Evolutionary conservation across 2,888 invertebrate species (phyloP).

Genomic region (Cheilosia scutellata): DNA sequence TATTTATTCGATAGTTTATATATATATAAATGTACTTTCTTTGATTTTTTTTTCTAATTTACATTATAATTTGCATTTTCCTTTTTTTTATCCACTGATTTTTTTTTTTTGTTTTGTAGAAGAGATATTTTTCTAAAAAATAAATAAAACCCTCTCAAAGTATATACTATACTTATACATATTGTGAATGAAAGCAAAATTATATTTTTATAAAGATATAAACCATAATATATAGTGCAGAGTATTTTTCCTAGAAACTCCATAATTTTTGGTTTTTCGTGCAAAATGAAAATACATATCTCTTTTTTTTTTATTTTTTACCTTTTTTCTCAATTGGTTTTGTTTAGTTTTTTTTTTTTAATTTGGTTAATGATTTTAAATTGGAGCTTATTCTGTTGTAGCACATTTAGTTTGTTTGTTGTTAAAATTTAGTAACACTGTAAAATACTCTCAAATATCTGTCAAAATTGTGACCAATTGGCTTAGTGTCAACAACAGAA

Average conservation of each 20-base stretch:
- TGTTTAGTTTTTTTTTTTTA: slow-evolving; percentile 19
- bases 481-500: slow-evolving; percentile 47
- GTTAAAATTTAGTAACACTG: background rate
- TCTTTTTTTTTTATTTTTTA: slow-evolving; percentile 1
- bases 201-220: slow-evolving; percentile 51
- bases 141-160: slow-evolving; percentile 58
- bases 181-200: slow-evolving; percentile 73
- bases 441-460: background rate
- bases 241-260: slow-evolving; percentile 10
- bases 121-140: slow-evolving; percentile 46
- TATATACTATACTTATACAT: slow-evolving; percentile 64
- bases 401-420: background rate
- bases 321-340: slow-evolving; percentile 3
- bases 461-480: slow-evolving; percentile 28
- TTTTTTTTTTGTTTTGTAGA: slow-evolving; percentile 52
- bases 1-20: slow-evolving; percentile 47
- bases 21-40: slow-evolving; percentile 40
- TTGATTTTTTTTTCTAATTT: slow-evolving; percentile 60
- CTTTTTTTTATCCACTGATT: slow-evolving; percentile 59
- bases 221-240: slow-evolving; percentile 11
- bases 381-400: too few relatives aligned
- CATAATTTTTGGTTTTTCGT: background rate
- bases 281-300: slow-evolving; percentile 11
- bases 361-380: too few relatives aligned
- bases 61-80: slow-evolving; percentile 67